Evolutionary conservation across 2,113 vertebrate species (phyloP).

Genomic region (Phaethornis superciliosus): DNA sequence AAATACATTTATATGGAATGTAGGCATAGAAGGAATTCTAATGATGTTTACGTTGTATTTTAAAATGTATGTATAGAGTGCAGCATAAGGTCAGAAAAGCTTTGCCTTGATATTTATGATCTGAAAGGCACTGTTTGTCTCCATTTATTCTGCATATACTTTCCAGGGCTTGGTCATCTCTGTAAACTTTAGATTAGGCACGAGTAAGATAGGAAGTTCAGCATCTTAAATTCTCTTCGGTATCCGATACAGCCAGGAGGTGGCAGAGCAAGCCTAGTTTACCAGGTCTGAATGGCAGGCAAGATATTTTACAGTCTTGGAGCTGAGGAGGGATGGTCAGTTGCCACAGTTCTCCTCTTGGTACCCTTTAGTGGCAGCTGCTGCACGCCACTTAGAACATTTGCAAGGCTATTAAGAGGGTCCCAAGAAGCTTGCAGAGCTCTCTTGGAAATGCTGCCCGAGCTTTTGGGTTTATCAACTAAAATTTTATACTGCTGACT

Average conservation of each 20-base stretch:
- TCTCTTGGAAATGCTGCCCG: conserved; percentile 3
- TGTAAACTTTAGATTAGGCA: background rate
- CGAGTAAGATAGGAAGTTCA: rapidly evolving
- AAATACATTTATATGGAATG: background rate
- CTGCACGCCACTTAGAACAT: background rate
- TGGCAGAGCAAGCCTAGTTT: conserved; percentile 59
- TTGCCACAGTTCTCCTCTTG: background rate
- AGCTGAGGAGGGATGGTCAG: background rate
- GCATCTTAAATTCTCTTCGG: background rate
- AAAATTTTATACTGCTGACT: conserved; percentile 23
- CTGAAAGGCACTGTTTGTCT: background rate
- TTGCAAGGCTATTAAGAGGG: conserved; percentile 6
- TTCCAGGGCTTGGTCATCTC: background rate
- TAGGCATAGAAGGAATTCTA: background rate
- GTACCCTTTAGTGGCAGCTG: background rate
- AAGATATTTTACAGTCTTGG: background rate
- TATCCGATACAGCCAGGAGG: conserved; percentile 49
- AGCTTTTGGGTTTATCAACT: background rate
- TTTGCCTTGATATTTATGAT: background rate
- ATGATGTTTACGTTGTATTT: background rate
- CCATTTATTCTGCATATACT: background rate
- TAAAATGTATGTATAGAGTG: background rate
- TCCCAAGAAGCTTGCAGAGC: background rate
- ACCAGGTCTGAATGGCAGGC: background rate
- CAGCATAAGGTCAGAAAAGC: background rate